Evolutionary conservation across 2,888 invertebrate species (phyloP).

Genomic region (Orchesellides sinensis): DNA sequence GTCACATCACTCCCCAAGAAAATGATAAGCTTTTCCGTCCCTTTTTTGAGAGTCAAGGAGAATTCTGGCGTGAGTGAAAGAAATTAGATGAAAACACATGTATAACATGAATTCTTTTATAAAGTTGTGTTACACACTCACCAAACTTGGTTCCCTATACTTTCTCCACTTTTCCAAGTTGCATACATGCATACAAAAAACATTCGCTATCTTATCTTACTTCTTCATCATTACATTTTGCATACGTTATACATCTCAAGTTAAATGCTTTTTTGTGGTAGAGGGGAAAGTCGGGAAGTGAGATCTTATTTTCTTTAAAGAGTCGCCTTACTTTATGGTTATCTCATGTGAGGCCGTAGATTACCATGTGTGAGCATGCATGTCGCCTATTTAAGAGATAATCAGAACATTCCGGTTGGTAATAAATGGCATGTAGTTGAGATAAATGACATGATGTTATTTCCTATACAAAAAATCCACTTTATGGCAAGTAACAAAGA

Average conservation of each 20-base stretch:
- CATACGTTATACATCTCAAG: conserved; percentile 35
- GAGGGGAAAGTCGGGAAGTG: conserved; percentile 13
- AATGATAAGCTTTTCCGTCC: conserved; percentile 14
- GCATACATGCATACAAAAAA: not conserved
- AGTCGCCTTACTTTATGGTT: not conserved
- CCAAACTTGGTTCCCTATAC: not conserved
- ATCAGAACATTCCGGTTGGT: not conserved
- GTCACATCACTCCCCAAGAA: conserved; percentile 14
- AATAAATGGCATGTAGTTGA: conserved; percentile 36
- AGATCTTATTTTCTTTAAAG: conserved; percentile 6
- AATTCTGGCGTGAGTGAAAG: not conserved
- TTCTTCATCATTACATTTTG: conserved; percentile 49
- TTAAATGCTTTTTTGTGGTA: conserved; percentile 26
- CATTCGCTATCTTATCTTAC: conserved; percentile 45
- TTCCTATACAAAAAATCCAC: not conserved
- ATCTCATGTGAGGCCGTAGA: not conserved
- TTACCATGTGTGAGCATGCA: conserved; percentile 33
- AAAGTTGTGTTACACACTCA: not conserved
- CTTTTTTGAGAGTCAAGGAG: not conserved
- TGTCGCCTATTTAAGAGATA: conserved; percentile 43
- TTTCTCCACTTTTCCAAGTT: conserved; percentile 6
- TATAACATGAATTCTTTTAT: not conserved
- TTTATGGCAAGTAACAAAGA: not conserved
- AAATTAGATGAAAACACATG: conserved; percentile 24
- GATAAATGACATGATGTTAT: conserved; percentile 36